Evolutionary conservation across 1,140 invertebrate genomes (phyloP).

Genomic region (Scaptomyza pallida): DNA sequence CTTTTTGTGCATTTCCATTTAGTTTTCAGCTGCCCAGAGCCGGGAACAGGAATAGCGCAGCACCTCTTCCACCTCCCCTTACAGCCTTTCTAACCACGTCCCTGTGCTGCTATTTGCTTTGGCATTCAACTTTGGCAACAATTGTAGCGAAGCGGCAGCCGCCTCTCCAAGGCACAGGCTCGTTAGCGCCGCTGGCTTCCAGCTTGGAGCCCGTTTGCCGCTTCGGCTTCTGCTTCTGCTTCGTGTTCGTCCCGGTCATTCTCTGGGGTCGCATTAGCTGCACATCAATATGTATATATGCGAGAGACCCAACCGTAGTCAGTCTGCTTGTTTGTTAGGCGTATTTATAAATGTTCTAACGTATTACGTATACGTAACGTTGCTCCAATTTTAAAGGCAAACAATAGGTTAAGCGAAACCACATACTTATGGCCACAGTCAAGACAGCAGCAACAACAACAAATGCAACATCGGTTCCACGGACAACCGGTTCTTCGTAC

Average conservation of each 20-base stretch:
- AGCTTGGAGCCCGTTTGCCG: conserved; percentile 5
- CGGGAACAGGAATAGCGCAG: background rate
- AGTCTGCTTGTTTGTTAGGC: conserved; percentile 65
- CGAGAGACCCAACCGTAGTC: background rate
- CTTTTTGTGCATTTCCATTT: conserved; percentile 66
- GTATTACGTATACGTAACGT: conserved; percentile 62
- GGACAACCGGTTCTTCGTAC: no score
- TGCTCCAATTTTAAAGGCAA: conserved; percentile 71
- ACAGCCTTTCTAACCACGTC: background rate
- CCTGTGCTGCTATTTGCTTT: conserved; percentile 78
- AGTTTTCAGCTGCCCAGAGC: conserved; percentile 64
- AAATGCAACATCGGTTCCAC: conserved; percentile 3
- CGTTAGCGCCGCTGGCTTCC: conserved; percentile 66
- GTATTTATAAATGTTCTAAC: conserved; percentile 80
- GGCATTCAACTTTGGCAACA: conserved; percentile 80
- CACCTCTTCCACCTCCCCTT: background rate
- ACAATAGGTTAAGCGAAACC: conserved; percentile 45
- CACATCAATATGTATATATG: conserved; percentile 66
- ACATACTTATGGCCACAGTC: conserved; percentile 11
- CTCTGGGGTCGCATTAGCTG: conserved; percentile 77
- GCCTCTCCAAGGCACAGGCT: conserved; percentile 74
- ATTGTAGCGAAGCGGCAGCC: conserved; percentile 60
- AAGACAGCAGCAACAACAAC: conserved; percentile 12
- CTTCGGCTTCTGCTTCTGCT: conserved; percentile 6
- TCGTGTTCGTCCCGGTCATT: conserved; percentile 64